phyloP scores from a whole-genome alignment of 2,888 invertebrate genomes.

The Drosophila merina region DNA sequence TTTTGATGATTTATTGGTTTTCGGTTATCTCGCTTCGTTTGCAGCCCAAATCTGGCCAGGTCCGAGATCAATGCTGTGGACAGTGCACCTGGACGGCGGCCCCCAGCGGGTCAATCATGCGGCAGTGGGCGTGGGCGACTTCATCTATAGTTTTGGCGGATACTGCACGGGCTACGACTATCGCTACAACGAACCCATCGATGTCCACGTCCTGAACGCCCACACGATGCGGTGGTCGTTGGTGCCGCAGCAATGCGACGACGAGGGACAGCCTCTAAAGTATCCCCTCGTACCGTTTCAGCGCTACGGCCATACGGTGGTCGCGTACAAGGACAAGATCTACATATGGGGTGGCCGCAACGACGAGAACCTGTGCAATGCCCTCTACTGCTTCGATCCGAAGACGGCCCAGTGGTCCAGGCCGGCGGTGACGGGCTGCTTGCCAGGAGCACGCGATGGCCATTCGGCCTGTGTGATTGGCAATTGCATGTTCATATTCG shows the following conservation, averaged over 20 bases:
- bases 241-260: slow-evolving; percentile 85
- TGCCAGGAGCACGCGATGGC: slow-evolving; percentile 94
- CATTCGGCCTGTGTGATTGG: slow-evolving; percentile 94
- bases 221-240: slow-evolving; percentile 86
- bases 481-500: slow-evolving; percentile 61
- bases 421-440: slow-evolving; percentile 87
- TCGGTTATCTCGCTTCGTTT: background rate
- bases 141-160: slow-evolving; percentile 95
- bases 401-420: slow-evolving; percentile 88
- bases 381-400: slow-evolving; percentile 92
- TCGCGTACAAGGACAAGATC: slow-evolving; percentile 89
- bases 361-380: slow-evolving; percentile 90
- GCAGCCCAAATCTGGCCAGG: background rate
- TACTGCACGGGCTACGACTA: slow-evolving; percentile 93
- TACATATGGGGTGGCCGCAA: slow-evolving; percentile 97
- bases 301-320: slow-evolving; percentile 95
- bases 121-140: slow-evolving; percentile 91
- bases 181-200: slow-evolving; percentile 90
- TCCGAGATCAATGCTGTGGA: slow-evolving; percentile 89
- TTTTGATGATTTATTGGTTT: background rate
- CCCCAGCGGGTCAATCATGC: slow-evolving; percentile 96
- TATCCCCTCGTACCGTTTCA: slow-evolving; percentile 89
- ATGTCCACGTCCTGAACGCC: slow-evolving; percentile 93
- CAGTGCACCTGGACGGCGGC: slow-evolving; percentile 93
- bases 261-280: slow-evolving; percentile 82